These are phyloP conservation scores for Cataglyphis albicans DNA, from an alignment of 2,888 invertebrate species.

Conservation along the genomic window DNA sequence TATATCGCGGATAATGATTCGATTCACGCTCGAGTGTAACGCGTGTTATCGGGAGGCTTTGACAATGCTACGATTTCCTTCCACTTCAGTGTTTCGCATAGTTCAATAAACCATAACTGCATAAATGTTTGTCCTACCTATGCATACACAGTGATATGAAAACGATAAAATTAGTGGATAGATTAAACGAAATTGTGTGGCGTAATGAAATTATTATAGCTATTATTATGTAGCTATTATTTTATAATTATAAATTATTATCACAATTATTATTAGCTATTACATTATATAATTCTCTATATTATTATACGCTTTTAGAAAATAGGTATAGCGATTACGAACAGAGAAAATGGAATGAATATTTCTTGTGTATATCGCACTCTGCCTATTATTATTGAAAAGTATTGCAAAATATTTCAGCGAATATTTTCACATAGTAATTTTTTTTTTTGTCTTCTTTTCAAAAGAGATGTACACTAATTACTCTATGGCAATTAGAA, in stretches of 20 bases:
- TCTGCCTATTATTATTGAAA: background rate
- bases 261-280: background rate
- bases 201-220: background rate
- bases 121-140: background rate
- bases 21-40: conserved; percentile 25
- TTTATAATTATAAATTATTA: background rate
- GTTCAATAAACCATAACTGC: conserved; percentile 19
- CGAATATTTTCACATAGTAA: background rate
- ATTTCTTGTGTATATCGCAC: background rate
- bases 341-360: background rate
- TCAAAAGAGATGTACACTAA: conserved; percentile 22
- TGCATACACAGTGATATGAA: background rate
- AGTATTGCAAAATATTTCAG: background rate
- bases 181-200: background rate
- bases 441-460: background rate
- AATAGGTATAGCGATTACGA: background rate
- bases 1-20: background rate
- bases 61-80: conserved; percentile 35
- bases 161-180: conserved; percentile 5
- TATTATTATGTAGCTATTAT: too few species aligned
- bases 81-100: conserved; percentile 31
- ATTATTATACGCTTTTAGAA: background rate
- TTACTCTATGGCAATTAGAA: conserved; percentile 48
- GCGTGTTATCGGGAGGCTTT: conserved; percentile 37
- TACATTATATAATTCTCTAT: too few species aligned